Base-by-base conservation (phyloP, 1,140 invertebrate genomes). In the Bombyx mandarina region DNA sequence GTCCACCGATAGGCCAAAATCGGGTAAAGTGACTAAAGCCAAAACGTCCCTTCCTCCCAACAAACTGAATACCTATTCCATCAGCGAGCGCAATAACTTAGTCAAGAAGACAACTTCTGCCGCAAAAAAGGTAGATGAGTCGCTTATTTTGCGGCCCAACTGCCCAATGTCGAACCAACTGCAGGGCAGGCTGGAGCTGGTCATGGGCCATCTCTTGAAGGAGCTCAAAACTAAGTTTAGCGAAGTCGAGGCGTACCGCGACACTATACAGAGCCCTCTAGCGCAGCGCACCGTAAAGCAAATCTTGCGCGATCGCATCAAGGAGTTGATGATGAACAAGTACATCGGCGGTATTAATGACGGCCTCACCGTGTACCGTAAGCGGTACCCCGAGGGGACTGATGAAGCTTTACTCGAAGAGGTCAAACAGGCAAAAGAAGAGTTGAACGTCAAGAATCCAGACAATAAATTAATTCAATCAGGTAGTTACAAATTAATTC, bases 121-220 rank as follows among this genome's bases (percentile, higher is more conserved):
- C 3, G 26, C 48, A 50, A 22, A 45, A 18, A 44, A 54, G 9
- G 1, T 12, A 5, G 7, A 7, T 18, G 8, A n/a, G 53, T 8
- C 43, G n/a, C 12, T 53, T 26, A 61, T 73, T 52, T 55, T 82
- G 50, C 61, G 60, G 6, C 57, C 64, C 4, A 60, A 75, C 50
- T 45, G 58, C 7, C 53, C 50, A 48, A 71, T 74, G 0, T 60
- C 61, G 35, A 57, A 58, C 43, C 71, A 77, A 59, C 43, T 81
- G 54, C 69, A 56, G 7, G 80, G 80, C 7, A 76, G 82, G 6
- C 51, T 86, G 49, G 80, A 82, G 65, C 63, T 81, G 54, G 79
- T 74, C 3, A 51, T 86, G 48, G 81, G 82, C 3, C 54, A 22
- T 2, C 68, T 86, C 12, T 12, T 82, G 8, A 83, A 81, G 63